phyloP scores from a whole-genome alignment of 2,888 invertebrate species.

The Drosophila neotestacea region DNA sequence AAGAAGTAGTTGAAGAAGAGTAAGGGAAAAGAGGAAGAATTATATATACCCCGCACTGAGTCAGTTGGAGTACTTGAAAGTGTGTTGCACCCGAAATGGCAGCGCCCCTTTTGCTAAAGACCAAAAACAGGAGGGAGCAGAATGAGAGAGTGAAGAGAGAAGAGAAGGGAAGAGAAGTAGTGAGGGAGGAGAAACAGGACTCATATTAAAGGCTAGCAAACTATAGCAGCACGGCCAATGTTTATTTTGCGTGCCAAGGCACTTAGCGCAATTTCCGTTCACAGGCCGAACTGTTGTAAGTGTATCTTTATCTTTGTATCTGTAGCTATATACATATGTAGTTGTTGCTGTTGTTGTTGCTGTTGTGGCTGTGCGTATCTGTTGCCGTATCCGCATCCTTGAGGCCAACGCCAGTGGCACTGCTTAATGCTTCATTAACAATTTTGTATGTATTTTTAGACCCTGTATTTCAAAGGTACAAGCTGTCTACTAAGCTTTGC shows the following conservation, averaged over 20 bases:
- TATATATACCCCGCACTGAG: constrained; percentile 51
- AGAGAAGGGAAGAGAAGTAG: neutral
- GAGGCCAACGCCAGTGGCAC: constrained; percentile 39
- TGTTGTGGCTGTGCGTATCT: constrained; percentile 22
- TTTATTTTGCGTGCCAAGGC: constrained; percentile 76
- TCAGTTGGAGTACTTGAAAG: constrained; percentile 71
- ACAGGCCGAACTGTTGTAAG: constrained; percentile 48
- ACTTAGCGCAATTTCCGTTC: constrained; percentile 74
- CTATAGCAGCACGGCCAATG: constrained; percentile 46
- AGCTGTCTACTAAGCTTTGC: no score
- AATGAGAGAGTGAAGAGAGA: neutral
- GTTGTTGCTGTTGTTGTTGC: constrained; percentile 1
- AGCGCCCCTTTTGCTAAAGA: constrained; percentile 32
- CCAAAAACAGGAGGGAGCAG: constrained; percentile 6
- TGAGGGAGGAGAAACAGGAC: constrained; percentile 11
- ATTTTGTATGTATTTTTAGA: constrained; percentile 25
- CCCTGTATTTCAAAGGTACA: no score
- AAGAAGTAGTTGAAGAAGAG: constrained; percentile 8
- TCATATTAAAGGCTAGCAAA: constrained; percentile 40
- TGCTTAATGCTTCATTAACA: constrained; percentile 74
- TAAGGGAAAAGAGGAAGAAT: constrained; percentile 20
- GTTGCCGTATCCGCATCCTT: constrained; percentile 43
- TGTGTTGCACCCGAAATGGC: constrained; percentile 74
- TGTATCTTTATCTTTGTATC: constrained; percentile 39
- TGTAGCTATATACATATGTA: constrained; percentile 24